These are phyloP conservation scores for Anseranas semipalmata DNA, from an alignment of 2,113 vertebrate species.

Conservation along the genomic window DNA sequence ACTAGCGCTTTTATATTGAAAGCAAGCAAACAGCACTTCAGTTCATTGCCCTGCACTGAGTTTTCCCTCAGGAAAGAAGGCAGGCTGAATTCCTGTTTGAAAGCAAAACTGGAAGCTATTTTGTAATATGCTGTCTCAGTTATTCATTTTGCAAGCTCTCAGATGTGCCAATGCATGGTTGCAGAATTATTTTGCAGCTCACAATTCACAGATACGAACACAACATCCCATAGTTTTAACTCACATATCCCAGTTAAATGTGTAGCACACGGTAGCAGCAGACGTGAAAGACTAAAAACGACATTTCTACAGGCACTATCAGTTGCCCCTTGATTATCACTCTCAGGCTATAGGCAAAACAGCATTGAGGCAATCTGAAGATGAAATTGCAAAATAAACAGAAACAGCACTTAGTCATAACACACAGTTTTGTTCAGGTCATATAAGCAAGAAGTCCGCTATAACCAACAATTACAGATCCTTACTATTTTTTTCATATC, in stretches of 20 bases:
- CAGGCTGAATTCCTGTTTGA: not conserved
- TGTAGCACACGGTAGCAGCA: not conserved
- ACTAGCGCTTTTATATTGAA: not conserved
- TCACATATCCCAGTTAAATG: accelerated
- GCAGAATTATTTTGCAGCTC: not conserved
- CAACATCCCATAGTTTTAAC: not conserved
- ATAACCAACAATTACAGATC: not conserved
- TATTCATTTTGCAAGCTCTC: constrained; percentile 44
- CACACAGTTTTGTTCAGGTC: not conserved
- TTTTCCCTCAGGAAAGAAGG: not conserved
- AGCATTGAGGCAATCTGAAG: not conserved
- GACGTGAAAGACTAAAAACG: accelerated
- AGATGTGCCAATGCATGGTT: not conserved
- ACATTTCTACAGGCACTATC: not conserved
- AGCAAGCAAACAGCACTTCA: not conserved
- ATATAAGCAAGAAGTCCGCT: not conserved
- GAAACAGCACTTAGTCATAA: not conserved
- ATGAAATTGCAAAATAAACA: not conserved
- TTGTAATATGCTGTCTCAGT: not conserved
- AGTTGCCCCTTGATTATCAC: not conserved
- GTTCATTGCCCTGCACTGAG: not conserved
- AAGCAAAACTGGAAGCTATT: constrained; percentile 42
- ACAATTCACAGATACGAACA: not conserved
- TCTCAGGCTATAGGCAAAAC: not conserved
- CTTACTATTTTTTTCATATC: not conserved